Conservation (phyloP, 1,140 invertebrate species). For the Danaus plexippus region DNA sequence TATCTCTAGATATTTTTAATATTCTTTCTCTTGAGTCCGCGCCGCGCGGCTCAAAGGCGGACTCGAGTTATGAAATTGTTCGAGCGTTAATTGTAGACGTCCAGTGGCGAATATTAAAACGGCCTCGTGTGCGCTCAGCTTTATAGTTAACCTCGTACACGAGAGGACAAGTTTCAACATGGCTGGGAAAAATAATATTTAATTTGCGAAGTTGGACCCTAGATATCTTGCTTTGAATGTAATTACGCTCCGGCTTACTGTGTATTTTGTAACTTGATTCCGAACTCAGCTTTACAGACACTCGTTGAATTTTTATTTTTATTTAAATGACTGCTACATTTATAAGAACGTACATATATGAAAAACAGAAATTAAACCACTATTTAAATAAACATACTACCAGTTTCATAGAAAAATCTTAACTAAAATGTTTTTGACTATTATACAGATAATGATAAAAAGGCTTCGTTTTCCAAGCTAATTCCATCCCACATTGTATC, state of each 20-base stretch:
- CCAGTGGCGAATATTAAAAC: constrained; percentile 65
- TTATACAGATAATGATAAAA: too few relatives aligned
- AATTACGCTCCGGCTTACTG: constrained; percentile 23
- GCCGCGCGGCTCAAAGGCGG: constrained; percentile 52
- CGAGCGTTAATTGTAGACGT: constrained; percentile 64
- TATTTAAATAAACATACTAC: background rate
- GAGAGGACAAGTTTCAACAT: constrained; percentile 30
- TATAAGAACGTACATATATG: too few relatives aligned
- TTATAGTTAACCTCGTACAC: constrained; percentile 51
- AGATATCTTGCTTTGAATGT: constrained; percentile 35
- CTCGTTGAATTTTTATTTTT: constrained; percentile 17
- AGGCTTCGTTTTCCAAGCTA: too few relatives aligned
- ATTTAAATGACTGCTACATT: too few relatives aligned
- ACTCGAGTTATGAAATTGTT: constrained; percentile 65
- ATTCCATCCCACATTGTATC: background rate
- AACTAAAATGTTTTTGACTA: too few relatives aligned
- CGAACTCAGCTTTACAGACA: constrained; percentile 4
- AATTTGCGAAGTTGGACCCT: constrained; percentile 40
- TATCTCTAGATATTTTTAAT: constrained; percentile 49
- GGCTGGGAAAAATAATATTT: constrained; percentile 53
- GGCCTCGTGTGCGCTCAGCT: constrained; percentile 39
- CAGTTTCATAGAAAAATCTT: too few relatives aligned
- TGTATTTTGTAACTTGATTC: constrained; percentile 20
- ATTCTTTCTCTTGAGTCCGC: constrained; percentile 45
- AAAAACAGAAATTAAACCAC: background rate